Evolutionary conservation across 92 coral and sea anemone species (phyloP).

Genomic region (Porites rus): DNA sequence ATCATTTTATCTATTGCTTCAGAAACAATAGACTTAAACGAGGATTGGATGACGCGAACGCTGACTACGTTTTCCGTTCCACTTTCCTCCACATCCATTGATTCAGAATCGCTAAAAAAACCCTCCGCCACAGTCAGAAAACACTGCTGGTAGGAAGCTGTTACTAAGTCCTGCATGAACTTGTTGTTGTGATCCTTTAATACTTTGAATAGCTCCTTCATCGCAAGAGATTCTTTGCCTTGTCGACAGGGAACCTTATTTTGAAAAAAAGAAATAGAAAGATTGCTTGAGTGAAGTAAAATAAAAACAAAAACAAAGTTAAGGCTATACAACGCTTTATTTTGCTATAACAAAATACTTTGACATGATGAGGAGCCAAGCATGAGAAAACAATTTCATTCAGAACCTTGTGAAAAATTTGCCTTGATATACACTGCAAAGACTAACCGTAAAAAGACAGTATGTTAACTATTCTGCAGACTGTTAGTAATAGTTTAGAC

Average conservation of each 20-base stretch:
- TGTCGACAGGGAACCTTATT: constrained; percentile 9
- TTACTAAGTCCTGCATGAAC: constrained; percentile 5
- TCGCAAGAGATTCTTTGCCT: constrained; percentile 23
- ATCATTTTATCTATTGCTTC: constrained; percentile 25
- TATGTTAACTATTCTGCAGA: too few species aligned
- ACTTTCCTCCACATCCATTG: constrained; percentile 1
- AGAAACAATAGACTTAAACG: constrained; percentile 16
- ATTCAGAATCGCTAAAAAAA: background rate
- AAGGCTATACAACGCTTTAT: too few species aligned
- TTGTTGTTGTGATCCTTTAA: constrained; percentile 40
- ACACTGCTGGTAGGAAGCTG: background rate
- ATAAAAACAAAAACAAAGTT: too few species aligned
- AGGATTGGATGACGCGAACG: background rate
- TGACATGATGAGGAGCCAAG: too few species aligned
- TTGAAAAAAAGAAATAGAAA: too few species aligned
- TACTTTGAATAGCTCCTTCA: constrained; percentile 43
- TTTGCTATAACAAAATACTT: too few species aligned
- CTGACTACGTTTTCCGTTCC: constrained; percentile 18
- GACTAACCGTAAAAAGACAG: too few species aligned
- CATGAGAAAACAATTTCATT: too few species aligned
- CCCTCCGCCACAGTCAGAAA: background rate
- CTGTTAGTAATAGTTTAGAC: too few species aligned
- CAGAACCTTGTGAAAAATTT: too few species aligned
- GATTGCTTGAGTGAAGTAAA: too few species aligned
- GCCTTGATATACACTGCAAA: too few species aligned